Base-by-base conservation (phyloP, 1,140 invertebrate genomes). In the Berghia stephanieae region DNA sequence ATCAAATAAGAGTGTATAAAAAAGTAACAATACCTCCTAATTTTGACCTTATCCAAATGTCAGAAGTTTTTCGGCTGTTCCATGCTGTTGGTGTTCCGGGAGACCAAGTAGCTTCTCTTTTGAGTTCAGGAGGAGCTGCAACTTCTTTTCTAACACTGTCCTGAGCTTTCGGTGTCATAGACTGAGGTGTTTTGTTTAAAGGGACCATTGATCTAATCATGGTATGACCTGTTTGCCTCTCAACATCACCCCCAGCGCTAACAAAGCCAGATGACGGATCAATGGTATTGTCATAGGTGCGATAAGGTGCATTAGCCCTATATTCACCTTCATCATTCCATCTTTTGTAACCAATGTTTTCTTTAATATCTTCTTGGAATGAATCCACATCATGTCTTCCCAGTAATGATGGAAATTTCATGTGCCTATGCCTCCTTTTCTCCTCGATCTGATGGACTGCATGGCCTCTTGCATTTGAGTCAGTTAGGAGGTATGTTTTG, bases 21-120 rank as follows among this genome's bases (percentile, higher is more conserved):
- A n/a, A n/a, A n/a, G n/a, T n/a, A n/a, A n/a, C n/a, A n/a, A n/a
- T 78, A 88, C 87, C 87, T 84, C 87, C 87, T 24, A 89, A 78
- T 60, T 85, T 81, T 16, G 87, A 83, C 66, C 85, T 70, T 4
- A 88, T 87, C 80, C 83, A 83, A 24, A 78, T 77, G 74, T 89
- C 87, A 5, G 82, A 83, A 36, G 81, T 83, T 72, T 84, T 85
- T 31, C 85, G 79, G 71, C 87, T 88, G 75, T 88, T 88, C 87
- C 87, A 89, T 27, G 74, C 38, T 36, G 84, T 86, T 13, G 87
- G 87, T 8, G 80, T 80, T 36, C 83, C 84, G 0, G 84, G 84
- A 43, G 82, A 84, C 75, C 83, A 83, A 27, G 86, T 84, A 43
- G 82, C 80, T 16, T 82, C 82, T 44, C 86, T 75, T 24, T 80